These are phyloP conservation scores for Caranx melampygus DNA, from an alignment of 2,113 vertebrate species.

Conservation along the genomic window DNA sequence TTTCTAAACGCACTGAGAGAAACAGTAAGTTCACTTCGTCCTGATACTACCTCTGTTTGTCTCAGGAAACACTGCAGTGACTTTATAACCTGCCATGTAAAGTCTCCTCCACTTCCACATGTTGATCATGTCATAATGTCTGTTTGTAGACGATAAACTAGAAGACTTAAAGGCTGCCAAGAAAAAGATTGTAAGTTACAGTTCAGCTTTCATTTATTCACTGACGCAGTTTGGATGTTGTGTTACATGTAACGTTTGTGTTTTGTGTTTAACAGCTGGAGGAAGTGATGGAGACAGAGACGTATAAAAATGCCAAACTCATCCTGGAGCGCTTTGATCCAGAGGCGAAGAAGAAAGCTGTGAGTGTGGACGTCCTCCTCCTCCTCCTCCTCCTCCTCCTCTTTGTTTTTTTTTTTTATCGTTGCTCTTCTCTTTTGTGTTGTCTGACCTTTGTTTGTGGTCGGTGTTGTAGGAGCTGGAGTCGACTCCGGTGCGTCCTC, in stretches of 20 bases:
- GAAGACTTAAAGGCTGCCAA: constrained; percentile 93
- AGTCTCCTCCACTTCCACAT: background rate
- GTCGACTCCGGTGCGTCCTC: constrained; percentile 85
- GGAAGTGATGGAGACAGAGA: constrained; percentile 99
- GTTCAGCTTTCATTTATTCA: background rate
- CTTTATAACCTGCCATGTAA: background rate
- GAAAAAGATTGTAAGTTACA: constrained; percentile 95
- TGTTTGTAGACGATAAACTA: constrained; percentile 90
- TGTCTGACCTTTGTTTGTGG: constrained; percentile 10
- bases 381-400: no score
- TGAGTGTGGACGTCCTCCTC: constrained; percentile 69
- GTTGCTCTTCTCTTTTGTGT: background rate
- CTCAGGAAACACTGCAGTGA: background rate
- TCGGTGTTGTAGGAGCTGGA: constrained; percentile 86
- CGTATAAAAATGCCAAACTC: constrained; percentile 96
- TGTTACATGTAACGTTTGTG: background rate
- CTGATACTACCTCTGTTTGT: no score
- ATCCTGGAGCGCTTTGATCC: constrained; percentile 98
- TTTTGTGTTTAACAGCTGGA: constrained; percentile 89
- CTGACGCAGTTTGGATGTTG: background rate
- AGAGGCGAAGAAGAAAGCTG: constrained; percentile 91
- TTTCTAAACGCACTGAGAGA: constrained; percentile 95
- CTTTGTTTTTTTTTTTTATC: no score
- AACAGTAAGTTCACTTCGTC: constrained; percentile 88
- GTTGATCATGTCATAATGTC: background rate